Conservation (phyloP, 2,113 vertebrate genomes). For the Nycticebus coucang region DNA sequence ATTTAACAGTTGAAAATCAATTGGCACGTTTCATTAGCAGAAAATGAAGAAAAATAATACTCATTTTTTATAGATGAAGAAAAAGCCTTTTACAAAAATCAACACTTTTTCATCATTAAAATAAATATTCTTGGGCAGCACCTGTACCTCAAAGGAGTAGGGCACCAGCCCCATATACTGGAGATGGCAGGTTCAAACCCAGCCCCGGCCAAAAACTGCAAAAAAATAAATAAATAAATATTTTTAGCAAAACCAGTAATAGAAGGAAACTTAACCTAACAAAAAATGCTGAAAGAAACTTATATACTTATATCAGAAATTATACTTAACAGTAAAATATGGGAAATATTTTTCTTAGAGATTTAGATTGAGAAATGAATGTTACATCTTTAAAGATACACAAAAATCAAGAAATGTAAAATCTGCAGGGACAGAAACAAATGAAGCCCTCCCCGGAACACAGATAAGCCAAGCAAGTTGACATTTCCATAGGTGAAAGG, state of each 20-base stretch:
- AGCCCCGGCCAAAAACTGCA: too few species aligned
- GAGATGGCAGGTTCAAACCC: too few species aligned
- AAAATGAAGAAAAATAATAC: not conserved
- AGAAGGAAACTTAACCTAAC: not conserved
- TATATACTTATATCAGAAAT: not conserved
- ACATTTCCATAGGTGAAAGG: too few species aligned
- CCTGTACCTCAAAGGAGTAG: too few species aligned
- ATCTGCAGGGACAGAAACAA: too few species aligned
- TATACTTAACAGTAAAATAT: not conserved
- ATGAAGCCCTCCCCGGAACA: too few species aligned
- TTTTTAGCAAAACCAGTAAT: not conserved
- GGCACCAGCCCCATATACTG: too few species aligned
- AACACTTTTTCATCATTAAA: not conserved
- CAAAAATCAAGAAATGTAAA: too few species aligned
- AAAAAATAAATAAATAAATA: too few species aligned
- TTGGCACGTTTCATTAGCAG: not conserved
- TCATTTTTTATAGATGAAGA: not conserved
- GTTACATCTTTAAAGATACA: too few species aligned
- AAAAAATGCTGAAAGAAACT: not conserved
- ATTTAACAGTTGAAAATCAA: not conserved
- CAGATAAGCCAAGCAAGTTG: too few species aligned
- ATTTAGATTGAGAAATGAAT: not conserved
- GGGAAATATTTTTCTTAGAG: not conserved
- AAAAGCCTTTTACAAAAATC: not conserved
- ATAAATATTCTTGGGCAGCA: not conserved